Percentiles rank a stretch among this genome's conserved stretches.
Evolutionary conservation across 2,888 invertebrate species (phyloP).

Genomic region (Melieria crassipennis): DNA sequence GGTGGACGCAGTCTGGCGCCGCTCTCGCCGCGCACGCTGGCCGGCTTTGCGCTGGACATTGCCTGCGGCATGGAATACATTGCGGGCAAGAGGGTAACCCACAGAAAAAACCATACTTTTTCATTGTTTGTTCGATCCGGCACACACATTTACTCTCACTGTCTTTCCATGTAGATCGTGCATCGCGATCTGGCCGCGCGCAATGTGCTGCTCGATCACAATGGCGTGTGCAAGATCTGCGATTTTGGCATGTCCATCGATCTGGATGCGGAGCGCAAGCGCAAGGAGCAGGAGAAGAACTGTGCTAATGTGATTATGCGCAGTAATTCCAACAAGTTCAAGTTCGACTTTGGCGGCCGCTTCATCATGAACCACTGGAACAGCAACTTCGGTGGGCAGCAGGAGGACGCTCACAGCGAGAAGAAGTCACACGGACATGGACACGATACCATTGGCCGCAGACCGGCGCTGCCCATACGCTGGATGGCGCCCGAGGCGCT

Average conservation of each 20-base stretch:
- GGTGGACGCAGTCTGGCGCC: conserved; percentile 64
- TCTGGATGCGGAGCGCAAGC: conserved; percentile 64
- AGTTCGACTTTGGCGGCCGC: conserved; percentile 62
- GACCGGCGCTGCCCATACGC: conserved; percentile 64
- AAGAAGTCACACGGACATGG: conserved; percentile 42
- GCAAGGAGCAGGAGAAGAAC: conserved; percentile 56
- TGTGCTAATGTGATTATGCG: conserved; percentile 55
- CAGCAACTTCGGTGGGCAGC: conserved; percentile 48
- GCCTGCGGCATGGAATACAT: conserved; percentile 88
- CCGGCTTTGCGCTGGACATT: conserved; percentile 83
- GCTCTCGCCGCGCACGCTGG: conserved; percentile 72
- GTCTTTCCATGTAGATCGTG: conserved; percentile 72
- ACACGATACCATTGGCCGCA: conserved; percentile 60
- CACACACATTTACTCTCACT: conserved; percentile 5
- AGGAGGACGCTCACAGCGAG: conserved; percentile 42
- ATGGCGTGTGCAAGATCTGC: conserved; percentile 87
- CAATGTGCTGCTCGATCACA: conserved; percentile 84
- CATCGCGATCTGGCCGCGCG: conserved; percentile 86
- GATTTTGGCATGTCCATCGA: conserved; percentile 88
- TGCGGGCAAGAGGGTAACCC: conserved; percentile 77
- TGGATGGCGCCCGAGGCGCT: conserved; percentile 91
- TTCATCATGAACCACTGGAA: conserved; percentile 62
- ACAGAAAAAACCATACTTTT: neutral
- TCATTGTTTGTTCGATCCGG: neutral
- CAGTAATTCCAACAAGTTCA: conserved; percentile 57